Evolutionary conservation across 2,113 vertebrate species (phyloP).

Genomic region (Prolemur simus): DNA sequence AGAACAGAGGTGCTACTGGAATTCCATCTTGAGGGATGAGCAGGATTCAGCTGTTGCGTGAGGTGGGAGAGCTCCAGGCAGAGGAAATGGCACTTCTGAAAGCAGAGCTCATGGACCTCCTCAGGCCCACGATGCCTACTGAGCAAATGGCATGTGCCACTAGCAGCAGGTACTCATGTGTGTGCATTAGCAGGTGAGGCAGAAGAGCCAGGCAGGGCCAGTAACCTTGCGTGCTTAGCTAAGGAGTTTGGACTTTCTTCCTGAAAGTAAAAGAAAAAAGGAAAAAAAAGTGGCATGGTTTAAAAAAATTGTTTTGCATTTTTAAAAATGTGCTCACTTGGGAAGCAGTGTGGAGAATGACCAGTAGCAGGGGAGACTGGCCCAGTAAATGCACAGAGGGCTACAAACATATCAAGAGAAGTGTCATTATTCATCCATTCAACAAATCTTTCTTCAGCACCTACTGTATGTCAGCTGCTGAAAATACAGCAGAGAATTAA

Average conservation of each 20-base stretch:
- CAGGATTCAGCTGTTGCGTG: background rate
- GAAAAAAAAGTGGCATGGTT: background rate
- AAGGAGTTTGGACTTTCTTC: background rate
- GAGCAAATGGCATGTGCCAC: too few relatives aligned
- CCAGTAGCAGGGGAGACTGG: background rate
- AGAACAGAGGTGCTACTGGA: background rate
- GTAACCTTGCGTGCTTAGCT: background rate
- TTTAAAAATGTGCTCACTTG: background rate
- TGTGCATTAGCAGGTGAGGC: background rate
- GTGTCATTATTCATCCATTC: background rate
- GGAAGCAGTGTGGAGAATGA: background rate
- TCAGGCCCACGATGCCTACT: background rate
- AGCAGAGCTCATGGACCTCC: background rate
- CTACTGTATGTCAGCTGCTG: background rate
- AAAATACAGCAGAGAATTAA: background rate
- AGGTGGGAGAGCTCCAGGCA: background rate
- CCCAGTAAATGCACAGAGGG: background rate
- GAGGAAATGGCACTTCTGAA: background rate
- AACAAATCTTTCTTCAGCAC: background rate
- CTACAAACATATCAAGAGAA: background rate
- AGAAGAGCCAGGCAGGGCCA: background rate
- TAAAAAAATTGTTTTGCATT: background rate
- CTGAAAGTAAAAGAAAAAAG: background rate
- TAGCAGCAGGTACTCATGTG: background rate
- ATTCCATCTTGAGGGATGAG: background rate